Base-by-base conservation (phyloP, 2,113 vertebrate genomes). In the Eretmochelys imbricata region DNA sequence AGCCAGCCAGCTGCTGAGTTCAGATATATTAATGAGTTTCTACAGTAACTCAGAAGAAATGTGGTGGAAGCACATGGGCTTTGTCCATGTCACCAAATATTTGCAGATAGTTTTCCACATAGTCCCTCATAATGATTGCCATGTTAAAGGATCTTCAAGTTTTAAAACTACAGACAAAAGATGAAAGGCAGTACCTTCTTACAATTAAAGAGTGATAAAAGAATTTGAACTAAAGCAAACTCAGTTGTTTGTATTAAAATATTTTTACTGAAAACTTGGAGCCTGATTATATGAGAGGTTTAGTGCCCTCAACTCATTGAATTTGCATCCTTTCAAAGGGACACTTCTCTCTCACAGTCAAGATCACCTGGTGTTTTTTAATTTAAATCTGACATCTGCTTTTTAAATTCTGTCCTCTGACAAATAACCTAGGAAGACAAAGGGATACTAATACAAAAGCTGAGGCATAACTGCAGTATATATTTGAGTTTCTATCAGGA, bases 41-140 rank as follows among this genome's bases (percentile, higher is more conserved):
- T 48, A 6, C 29, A 1, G 51, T 5, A 76, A 49, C 13, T 65
- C 5, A 1, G 24, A 19, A 19, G 19, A 72, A 3, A 0, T 0
- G 6, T 10, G 5, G 79, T 82, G 65, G 78, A 54, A 89, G 54
- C 25, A 1, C 3, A 53, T 9, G 2, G 24, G 29, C 1, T 1
- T 72, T 72, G 65, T 72, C 35, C 65, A 22, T 38, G 53, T 25
- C 12, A 2, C 10, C 48, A 1, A 0, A 53, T 49, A 27, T 48
- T 76, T 65, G 48, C n/a, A 48, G 48, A 38, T 10, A 55, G 25
- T 24, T 29, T 72, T 3, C 12, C 17, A 3, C 81, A 53, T 14
- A 27, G 4, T 22, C 80, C 42, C 50, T 72, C 65, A n/a, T 69
- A 69, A 72, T 72, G 17, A 72, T 72, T 72, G n/a, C n/a, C n/a